Conservation (phyloP, 2,113 vertebrate species). For the Rhizomys pruinosus region DNA sequence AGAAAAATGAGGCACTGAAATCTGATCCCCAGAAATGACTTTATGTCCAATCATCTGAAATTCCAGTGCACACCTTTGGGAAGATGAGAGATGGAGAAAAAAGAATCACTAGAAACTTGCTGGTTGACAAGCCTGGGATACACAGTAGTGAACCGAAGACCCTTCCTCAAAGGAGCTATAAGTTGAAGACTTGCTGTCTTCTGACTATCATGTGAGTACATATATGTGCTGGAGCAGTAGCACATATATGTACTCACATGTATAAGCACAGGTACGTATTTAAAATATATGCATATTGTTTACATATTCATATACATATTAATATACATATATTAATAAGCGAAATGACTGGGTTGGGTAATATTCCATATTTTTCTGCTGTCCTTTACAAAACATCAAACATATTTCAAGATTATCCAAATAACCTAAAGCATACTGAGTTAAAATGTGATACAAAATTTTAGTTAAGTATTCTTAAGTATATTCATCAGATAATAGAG, state of each 20-base stretch:
- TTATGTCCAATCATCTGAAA: not conserved
- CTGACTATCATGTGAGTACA: too few relatives aligned
- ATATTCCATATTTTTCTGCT: not conserved
- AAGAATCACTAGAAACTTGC: not conserved
- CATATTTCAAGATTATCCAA: not conserved
- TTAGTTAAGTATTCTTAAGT: conserved; percentile 2
- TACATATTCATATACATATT: too few relatives aligned
- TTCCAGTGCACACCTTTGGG: not conserved
- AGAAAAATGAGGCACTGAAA: not conserved
- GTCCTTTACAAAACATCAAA: not conserved
- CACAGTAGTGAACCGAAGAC: not conserved
- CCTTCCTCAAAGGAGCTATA: not conserved
- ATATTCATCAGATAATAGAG: not conserved
- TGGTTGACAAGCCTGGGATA: not conserved
- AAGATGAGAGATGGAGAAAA: too few relatives aligned
- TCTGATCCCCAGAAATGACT: too few relatives aligned
- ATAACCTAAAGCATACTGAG: not conserved
- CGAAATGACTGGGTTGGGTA: not conserved
- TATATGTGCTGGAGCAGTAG: not conserved
- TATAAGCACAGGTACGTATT: not conserved
- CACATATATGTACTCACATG: not conserved
- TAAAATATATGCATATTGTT: too few relatives aligned
- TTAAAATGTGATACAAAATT: not conserved
- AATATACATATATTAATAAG: not conserved
- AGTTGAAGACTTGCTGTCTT: not conserved